Evolutionary conservation across 2,888 invertebrate genomes (phyloP).

Genomic region (Drosophila niveifrons): DNA sequence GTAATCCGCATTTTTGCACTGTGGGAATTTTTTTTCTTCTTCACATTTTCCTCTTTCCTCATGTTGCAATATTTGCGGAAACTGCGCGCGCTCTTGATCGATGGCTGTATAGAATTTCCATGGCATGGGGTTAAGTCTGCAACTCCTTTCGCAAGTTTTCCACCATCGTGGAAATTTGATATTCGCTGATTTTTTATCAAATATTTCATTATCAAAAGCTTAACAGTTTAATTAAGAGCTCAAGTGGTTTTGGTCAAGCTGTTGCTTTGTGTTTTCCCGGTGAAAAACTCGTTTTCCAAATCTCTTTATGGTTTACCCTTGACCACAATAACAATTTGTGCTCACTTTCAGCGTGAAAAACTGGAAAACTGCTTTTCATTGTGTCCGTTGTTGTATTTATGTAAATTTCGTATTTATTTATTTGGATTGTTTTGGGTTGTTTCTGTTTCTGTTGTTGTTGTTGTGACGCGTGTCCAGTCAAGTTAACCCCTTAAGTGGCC

Average conservation of each 20-base stretch:
- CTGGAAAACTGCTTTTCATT: conserved; percentile 36
- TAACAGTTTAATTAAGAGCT: conserved; percentile 53
- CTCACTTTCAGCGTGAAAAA: conserved; percentile 38
- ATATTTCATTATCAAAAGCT: conserved; percentile 16
- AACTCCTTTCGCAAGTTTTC: conserved; percentile 43
- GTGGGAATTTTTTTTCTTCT: conserved; percentile 59
- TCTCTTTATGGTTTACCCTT: conserved; percentile 41
- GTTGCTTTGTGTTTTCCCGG: conserved; percentile 51
- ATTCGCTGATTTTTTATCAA: conserved; percentile 18
- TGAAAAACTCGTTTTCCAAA: conserved; percentile 62
- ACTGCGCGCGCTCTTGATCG: conserved; percentile 60
- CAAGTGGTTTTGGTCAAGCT: conserved; percentile 17
- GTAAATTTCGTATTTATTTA: conserved; percentile 40
- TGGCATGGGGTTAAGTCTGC: conserved; percentile 48
- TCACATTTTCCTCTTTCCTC: conserved; percentile 35
- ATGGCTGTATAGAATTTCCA: conserved; percentile 67
- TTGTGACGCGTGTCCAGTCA: conserved; percentile 60
- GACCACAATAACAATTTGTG: conserved; percentile 48
- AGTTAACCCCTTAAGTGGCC: conserved; percentile 60
- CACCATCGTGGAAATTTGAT: conserved; percentile 26
- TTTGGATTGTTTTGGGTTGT: conserved; percentile 30
- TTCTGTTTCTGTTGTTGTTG: conserved; percentile 18
- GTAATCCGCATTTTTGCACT: conserved; percentile 74
- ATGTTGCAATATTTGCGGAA: conserved; percentile 52
- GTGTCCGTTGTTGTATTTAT: conserved; percentile 41